These are phyloP conservation scores for Tineola bisselliella DNA, from an alignment of 2,888 invertebrate genomes.

Conservation along the genomic window DNA sequence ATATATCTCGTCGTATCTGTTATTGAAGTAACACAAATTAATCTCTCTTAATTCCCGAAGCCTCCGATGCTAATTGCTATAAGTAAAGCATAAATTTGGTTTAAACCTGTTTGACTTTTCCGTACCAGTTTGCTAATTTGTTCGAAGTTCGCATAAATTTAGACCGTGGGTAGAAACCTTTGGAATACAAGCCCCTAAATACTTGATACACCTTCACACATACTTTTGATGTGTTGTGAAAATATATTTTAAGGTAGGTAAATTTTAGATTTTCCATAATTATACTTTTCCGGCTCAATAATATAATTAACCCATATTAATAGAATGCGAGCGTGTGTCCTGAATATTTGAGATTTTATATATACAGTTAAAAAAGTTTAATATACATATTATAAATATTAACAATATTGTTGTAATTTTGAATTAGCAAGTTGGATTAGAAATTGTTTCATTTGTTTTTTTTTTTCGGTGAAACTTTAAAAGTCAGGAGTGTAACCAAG, in stretches of 20 bases:
- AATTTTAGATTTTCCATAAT: neutral
- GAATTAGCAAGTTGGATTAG: no score
- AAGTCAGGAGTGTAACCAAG: no score
- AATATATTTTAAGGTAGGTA: neutral
- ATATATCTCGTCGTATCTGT: neutral
- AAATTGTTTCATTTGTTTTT: no score
- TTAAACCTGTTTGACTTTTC: conserved; percentile 14
- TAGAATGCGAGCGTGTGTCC: no score
- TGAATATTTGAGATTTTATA: no score
- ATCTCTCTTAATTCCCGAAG: conserved; percentile 7
- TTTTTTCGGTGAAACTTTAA: no score
- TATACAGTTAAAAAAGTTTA: no score
- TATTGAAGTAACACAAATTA: conserved; percentile 11
- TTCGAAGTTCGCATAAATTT: conserved; percentile 8
- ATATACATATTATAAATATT: no score
- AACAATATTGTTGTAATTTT: no score
- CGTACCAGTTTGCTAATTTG: conserved; percentile 13
- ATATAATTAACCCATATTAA: no score
- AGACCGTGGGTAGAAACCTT: conserved; percentile 3
- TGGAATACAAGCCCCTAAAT: neutral
- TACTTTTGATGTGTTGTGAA: conserved; percentile 7
- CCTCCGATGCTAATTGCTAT: conserved; percentile 12
- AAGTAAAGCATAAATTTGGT: conserved; percentile 13
- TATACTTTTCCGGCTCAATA: neutral
- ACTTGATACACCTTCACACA: conserved; percentile 3